Evolutionary conservation across 2,888 invertebrate species (phyloP).

Genomic region (Adelphocoris suturalis): DNA sequence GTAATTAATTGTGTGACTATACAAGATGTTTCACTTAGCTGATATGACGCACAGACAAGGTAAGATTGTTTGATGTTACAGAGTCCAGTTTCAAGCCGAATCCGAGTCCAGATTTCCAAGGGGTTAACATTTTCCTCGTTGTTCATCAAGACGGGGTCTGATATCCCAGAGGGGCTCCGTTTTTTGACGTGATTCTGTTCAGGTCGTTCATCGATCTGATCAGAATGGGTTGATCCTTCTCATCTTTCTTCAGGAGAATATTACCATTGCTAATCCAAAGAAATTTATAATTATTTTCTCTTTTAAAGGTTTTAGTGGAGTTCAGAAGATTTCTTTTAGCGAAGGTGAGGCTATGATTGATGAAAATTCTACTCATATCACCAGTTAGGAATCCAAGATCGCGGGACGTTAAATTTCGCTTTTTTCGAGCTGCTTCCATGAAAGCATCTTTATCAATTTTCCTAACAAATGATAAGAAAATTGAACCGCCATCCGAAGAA

Average conservation of each 20-base stretch:
- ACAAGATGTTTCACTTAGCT: too few species aligned
- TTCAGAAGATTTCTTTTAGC: constrained; percentile 14
- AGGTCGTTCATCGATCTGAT: too few species aligned
- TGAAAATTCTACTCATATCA: constrained; percentile 9
- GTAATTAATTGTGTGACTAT: too few species aligned
- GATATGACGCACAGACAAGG: too few species aligned
- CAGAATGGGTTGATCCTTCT: not conserved
- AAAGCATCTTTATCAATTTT: constrained; percentile 30
- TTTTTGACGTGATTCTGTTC: too few species aligned
- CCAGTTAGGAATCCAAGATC: constrained; percentile 42
- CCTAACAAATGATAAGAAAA: not conserved
- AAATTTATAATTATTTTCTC: constrained; percentile 48
- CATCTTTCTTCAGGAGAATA: constrained; percentile 48
- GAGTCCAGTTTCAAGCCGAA: too few species aligned
- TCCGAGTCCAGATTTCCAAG: too few species aligned
- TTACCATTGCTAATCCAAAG: constrained; percentile 48
- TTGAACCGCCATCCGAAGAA: not conserved
- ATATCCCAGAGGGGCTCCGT: too few species aligned
- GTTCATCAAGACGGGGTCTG: too few species aligned
- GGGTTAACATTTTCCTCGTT: too few species aligned
- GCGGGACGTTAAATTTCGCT: constrained; percentile 3
- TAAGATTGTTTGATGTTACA: too few species aligned
- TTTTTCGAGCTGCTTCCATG: not conserved
- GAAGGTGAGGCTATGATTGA: constrained; percentile 23
- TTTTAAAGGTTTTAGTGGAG: constrained; percentile 7